Base-by-base conservation (phyloP, 2,797 vertebrate species). In the Tolypeutes matacus region DNA sequence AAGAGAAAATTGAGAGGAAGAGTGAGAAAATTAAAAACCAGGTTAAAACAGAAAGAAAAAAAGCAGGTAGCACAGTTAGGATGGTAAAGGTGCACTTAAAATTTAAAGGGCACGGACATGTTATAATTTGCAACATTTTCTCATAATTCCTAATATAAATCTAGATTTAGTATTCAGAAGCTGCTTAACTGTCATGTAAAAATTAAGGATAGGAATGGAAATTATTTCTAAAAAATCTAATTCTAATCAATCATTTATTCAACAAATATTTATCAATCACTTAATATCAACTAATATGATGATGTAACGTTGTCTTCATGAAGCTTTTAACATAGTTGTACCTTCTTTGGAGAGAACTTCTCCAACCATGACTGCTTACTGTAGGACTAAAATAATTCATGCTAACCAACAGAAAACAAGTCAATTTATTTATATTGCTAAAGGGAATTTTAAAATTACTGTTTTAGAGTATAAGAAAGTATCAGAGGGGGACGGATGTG, bases 381-480 rank as follows among this genome's bases (percentile, higher is more conserved):
- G 5, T 13, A 91, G 76, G 51, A 87, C 29, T 91, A 89, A 94
- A 92, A 29, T 58, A 95, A 89, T 86, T 94, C 58, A 90, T 60
- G 29, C 27, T 85, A 82, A 77, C 39, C 13, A 73, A 86, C 1
- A 83, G n/a, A 69, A 31, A 65, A 62, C 64, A 65, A 69, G 42
- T 77, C 46, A 95, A 84, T 75, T 93, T 5, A 80, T 27, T 94
- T 49, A 83, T 56, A 76, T 58, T 73, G 18, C 39, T 89, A 69
- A 92, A 53, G 60, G 25, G 5, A 95, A 84, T 75, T 93, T 5
- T 72, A 89, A 90, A 31, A 69, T 69, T 64, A 81, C 29, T 64
- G 27, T 53, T 89, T 87, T 56, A 58, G 10, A 84, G 70, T 53
- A 81, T 3, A 77, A 93, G 77, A 72, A 72, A 86, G 17, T 70